Conservation (phyloP, 2,797 vertebrate genomes). For the Dendrocincla tyrannina region DNA sequence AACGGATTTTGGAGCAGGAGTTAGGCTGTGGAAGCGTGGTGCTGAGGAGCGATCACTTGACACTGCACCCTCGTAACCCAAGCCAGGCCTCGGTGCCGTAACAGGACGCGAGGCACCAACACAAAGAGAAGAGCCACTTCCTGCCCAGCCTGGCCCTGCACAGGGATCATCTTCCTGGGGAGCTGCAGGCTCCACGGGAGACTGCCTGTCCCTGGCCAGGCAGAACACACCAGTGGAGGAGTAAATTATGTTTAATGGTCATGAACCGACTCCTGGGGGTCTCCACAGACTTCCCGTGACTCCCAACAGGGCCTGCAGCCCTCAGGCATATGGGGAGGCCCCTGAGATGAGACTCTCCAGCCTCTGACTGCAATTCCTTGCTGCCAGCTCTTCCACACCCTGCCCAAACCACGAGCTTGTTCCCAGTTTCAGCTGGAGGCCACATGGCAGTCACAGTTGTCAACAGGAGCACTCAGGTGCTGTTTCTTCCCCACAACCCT, state of each 20-base stretch:
- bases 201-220: not conserved
- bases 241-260: accelerated
- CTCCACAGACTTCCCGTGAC: not conserved
- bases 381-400: not conserved
- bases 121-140: conserved; percentile 9
- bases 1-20: not conserved
- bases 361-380: not conserved
- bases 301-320: accelerated
- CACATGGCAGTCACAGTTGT: not conserved
- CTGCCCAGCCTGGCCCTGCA: not conserved
- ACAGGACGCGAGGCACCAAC: not conserved
- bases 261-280: not conserved
- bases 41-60: not conserved
- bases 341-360: not conserved
- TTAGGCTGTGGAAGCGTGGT: accelerated
- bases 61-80: conserved; percentile 7
- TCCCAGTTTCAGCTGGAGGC: not conserved
- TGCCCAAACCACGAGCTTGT: not conserved
- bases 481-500: not conserved
- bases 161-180: not conserved
- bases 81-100: not conserved
- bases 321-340: not conserved
- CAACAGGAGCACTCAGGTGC: not conserved
- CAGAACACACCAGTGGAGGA: not conserved
- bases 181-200: accelerated